Percentiles rank a stretch among this genome's conserved stretches.
These are phyloP conservation scores for Tetragonula carbonaria DNA, from an alignment of 2,888 invertebrate genomes.

Conservation along the genomic window DNA sequence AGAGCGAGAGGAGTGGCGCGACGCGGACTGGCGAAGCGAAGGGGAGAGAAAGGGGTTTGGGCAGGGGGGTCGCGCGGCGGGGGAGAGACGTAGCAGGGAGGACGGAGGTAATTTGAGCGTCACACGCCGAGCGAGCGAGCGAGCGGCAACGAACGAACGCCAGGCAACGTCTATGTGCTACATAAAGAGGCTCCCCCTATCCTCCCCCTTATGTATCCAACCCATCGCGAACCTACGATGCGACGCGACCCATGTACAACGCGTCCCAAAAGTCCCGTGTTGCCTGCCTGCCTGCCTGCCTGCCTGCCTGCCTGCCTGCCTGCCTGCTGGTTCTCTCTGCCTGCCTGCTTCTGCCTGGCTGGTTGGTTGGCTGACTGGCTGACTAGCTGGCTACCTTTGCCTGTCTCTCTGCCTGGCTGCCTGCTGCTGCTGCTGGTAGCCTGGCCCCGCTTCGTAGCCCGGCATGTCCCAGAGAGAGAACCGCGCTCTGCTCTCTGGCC, in stretches of 20 bases:
- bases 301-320: conserved; percentile 62
- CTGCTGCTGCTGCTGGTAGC: conserved; percentile 40
- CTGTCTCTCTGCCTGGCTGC: conserved; percentile 41
- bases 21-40: conserved; percentile 45
- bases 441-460: conserved; percentile 53
- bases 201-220: conserved; percentile 81
- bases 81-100: conserved; percentile 70
- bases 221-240: conserved; percentile 81
- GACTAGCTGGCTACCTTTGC: conserved; percentile 46
- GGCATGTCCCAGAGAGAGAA: conserved; percentile 63
- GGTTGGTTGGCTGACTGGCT: conserved; percentile 53
- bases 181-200: conserved; percentile 80
- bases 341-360: conserved; percentile 63
- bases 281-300: conserved; percentile 56
- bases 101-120: conserved; percentile 83
- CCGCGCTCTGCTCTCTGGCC: conserved; percentile 44
- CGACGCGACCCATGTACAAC: conserved; percentile 75
- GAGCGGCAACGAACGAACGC: conserved; percentile 80
- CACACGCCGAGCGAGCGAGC: conserved; percentile 82
- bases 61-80: conserved; percentile 42
- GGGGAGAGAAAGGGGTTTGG: conserved; percentile 64
- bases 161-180: conserved; percentile 82
- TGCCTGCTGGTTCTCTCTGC: conserved; percentile 52
- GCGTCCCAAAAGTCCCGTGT: conserved; percentile 78
- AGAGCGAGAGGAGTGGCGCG: conserved; percentile 54